These are phyloP conservation scores for Colaptes auratus DNA, from an alignment of 2,113 vertebrate species.

Conservation along the genomic window DNA sequence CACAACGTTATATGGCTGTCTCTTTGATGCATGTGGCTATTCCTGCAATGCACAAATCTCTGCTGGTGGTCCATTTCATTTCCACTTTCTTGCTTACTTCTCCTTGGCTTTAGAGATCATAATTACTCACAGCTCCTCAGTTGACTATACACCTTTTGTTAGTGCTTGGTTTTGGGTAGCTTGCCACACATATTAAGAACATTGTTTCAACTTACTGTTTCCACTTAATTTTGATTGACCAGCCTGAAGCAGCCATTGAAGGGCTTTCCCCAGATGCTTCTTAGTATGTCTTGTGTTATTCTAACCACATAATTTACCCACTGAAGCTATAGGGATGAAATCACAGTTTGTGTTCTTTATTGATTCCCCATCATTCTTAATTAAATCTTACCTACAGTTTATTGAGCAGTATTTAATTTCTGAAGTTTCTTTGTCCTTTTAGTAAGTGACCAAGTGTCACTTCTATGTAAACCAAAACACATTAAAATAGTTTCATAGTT, in stretches of 20 bases:
- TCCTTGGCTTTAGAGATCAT: background rate
- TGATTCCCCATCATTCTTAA: background rate
- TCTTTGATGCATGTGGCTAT: accelerated
- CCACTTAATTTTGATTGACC: background rate
- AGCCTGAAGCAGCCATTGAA: background rate
- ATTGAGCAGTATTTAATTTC: background rate
- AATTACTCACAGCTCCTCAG: background rate
- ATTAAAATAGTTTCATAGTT: too few species aligned
- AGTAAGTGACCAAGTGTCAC: background rate
- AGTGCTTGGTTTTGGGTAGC: background rate
- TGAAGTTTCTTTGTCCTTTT: background rate
- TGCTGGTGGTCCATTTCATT: background rate
- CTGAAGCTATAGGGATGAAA: background rate
- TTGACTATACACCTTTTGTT: background rate
- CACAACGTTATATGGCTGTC: accelerated
- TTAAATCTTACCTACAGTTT: background rate
- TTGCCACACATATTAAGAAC: accelerated
- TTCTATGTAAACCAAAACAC: background rate
- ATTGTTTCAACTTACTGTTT: background rate
- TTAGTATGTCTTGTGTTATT: background rate
- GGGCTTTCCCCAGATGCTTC: background rate
- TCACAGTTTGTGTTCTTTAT: background rate
- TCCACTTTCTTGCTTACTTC: background rate
- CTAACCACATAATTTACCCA: background rate
- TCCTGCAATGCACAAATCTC: background rate